Conservation (phyloP, 2,113 vertebrate species). For the Pelecanus crispus region DNA sequence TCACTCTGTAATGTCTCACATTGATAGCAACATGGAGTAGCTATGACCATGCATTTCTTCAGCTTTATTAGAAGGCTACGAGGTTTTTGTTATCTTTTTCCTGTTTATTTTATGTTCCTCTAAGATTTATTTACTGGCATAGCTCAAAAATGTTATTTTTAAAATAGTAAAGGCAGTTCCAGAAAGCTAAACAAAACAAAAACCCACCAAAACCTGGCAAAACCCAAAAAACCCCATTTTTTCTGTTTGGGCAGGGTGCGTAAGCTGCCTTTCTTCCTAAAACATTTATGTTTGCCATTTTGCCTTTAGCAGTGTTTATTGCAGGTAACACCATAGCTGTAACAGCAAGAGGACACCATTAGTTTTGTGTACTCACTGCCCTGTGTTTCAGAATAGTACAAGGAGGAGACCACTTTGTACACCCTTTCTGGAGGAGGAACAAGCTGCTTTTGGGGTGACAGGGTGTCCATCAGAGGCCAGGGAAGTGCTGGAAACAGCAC, state of each 20-base stretch:
- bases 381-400: background rate
- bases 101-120: background rate
- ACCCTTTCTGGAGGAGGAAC: background rate
- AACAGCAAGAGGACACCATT: background rate
- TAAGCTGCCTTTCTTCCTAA: background rate
- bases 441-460: rapidly evolving
- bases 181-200: background rate
- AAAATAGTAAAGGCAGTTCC: background rate
- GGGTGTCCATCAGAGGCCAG: background rate
- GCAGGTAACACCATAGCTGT: background rate
- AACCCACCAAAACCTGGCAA: rapidly evolving
- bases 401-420: background rate
- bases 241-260: background rate
- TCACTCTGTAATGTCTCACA: background rate
- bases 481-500: background rate
- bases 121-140: background rate
- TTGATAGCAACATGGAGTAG: background rate
- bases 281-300: background rate
- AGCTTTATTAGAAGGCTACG: background rate
- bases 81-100: background rate
- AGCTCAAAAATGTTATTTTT: background rate
- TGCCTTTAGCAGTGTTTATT: background rate
- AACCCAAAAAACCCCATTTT: background rate
- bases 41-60: background rate
- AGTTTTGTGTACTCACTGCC: background rate